Evolutionary conservation across 2,888 invertebrate species (phyloP), one percentile per base, ranked within the genome.

Genomic region (Stenoptilia bipunctidactyla): DNA sequence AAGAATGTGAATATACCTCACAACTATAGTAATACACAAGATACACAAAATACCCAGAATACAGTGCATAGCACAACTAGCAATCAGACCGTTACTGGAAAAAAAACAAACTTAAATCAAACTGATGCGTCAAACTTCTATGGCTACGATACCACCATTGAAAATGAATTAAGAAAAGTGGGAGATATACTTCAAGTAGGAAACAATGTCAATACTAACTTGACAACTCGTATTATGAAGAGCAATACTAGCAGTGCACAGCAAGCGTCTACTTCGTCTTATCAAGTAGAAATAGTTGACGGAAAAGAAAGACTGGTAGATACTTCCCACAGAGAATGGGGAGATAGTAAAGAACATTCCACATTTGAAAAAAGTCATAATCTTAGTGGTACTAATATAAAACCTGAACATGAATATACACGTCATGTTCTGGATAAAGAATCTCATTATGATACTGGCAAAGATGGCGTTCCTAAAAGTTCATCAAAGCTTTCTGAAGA

Each of bases 211-310:
- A 72, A 75, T 45, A 53, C 79, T 15, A 71, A 82, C 46, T 76
- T 71, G 66, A 85, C 68, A 34, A 86, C 60, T 41, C 79, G 82
- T 62, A 76, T 84, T 33, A 69, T 86, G 42, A 85, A 88, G 52
- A 85, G 87, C 49, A 83, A 85, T 49, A 85, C 85, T 35, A 85
- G 86, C 43, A 86, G 88, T 41, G 80, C 83, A 37, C 79, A 87
- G 39, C 86, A 89, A 66, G 88, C 86, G 40, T 86, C 88, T 12
- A 85, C 86, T 5, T 86, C 87, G 4, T 88, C 89, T 36, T 90
- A 89, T 52, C 86, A 84, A 2, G 79, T 90, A 42, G 88, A 90
- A 73, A 76, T 88, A 37, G 79, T 88, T 25, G 87, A 89, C 56
- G 89, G 89, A 2, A 86, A 88, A 57, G 87, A 89, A 63, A 68